Percentiles rank a stretch among this genome's conserved stretches.
These are phyloP conservation scores for Ganaspis brasiliensis DNA, from an alignment of 2,888 invertebrate genomes.

Conservation along the genomic window DNA sequence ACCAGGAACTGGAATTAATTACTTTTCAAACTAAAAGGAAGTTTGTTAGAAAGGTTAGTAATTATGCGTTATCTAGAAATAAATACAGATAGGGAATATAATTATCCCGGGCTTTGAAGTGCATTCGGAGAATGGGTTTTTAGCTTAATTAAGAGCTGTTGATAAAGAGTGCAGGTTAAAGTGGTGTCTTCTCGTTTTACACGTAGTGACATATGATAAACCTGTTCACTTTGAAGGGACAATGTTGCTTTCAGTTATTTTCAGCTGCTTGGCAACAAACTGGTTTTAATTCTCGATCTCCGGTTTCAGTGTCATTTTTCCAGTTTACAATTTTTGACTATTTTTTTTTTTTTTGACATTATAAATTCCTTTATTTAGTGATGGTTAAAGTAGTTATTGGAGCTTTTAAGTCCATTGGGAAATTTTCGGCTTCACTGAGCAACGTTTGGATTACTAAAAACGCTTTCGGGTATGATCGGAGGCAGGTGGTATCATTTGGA, in stretches of 20 bases:
- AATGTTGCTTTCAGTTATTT: constrained; percentile 47
- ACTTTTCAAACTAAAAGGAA: constrained; percentile 2
- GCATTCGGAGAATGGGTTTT: neutral
- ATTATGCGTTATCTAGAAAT: neutral
- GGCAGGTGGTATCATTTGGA: too few relatives aligned
- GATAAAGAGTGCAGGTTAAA: constrained; percentile 56
- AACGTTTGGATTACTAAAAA: too few relatives aligned
- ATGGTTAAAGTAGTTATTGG: too few relatives aligned
- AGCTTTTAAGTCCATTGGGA: too few relatives aligned
- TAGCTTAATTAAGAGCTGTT: constrained; percentile 53
- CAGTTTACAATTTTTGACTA: neutral
- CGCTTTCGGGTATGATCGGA: too few relatives aligned
- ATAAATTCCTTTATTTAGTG: too few relatives aligned
- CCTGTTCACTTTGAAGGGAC: constrained; percentile 69
- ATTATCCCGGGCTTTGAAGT: neutral
- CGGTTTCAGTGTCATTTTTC: neutral
- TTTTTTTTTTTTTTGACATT: too few relatives aligned
- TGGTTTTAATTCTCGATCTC: constrained; percentile 43
- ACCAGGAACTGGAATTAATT: constrained; percentile 4
- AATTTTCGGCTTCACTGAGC: too few relatives aligned
- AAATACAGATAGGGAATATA: neutral
- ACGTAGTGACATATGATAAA: constrained; percentile 66
- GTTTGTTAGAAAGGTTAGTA: neutral
- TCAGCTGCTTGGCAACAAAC: constrained; percentile 50
- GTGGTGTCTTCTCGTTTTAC: constrained; percentile 61